Conservation (phyloP, 2,888 invertebrate genomes). For the Xanthia togata region DNA sequence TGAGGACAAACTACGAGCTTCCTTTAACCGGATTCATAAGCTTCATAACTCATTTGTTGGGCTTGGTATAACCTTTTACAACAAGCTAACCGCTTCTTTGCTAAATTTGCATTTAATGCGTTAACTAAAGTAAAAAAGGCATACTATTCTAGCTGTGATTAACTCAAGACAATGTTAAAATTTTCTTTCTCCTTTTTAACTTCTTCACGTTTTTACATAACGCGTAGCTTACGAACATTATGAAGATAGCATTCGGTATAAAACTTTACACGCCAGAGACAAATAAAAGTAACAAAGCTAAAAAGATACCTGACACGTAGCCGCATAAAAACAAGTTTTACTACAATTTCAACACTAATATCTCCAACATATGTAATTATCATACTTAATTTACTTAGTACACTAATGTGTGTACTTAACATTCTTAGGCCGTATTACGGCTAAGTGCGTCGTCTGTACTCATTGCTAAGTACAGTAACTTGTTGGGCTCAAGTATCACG, state of each 20-base stretch:
- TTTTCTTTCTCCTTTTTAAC: too few species aligned
- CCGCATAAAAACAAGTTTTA: constrained; percentile 29
- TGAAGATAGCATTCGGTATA: not conserved
- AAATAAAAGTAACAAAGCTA: constrained; percentile 11
- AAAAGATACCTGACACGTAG: constrained; percentile 20
- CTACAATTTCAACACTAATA: constrained; percentile 5
- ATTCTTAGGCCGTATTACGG: constrained; percentile 31
- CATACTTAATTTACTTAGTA: constrained; percentile 33
- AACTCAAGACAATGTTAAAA: too few species aligned
- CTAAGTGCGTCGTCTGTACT: constrained; percentile 29
- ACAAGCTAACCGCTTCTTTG: too few species aligned
- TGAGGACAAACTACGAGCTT: too few species aligned
- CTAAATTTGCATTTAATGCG: too few species aligned
- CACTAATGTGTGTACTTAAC: constrained; percentile 39
- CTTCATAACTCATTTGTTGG: too few species aligned
- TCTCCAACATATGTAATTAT: constrained; percentile 33
- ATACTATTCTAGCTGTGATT: too few species aligned
- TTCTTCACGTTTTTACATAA: not conserved
- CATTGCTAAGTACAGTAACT: constrained; percentile 15
- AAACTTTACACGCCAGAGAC: not conserved
- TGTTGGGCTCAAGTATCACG: constrained; percentile 14
- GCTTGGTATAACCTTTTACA: too few species aligned
- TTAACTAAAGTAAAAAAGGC: too few species aligned
- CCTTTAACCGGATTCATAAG: too few species aligned
- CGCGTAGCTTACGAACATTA: constrained; percentile 3